Base-by-base conservation (phyloP, 2,113 vertebrate genomes). In the Fulmarus glacialis region DNA sequence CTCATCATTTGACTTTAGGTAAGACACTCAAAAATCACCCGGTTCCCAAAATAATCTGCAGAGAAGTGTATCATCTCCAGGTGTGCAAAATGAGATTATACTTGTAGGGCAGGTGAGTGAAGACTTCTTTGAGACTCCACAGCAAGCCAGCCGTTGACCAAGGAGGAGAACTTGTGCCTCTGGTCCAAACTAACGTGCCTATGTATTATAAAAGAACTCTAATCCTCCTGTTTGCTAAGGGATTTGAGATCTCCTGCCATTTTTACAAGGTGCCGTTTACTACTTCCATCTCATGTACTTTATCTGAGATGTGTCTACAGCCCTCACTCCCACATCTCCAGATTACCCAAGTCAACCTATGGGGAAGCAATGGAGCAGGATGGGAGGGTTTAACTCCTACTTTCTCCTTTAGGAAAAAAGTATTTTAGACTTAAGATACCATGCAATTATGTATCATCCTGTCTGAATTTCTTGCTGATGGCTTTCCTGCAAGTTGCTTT, bases 381-480 rank as follows among this genome's bases (percentile, higher is more conserved):
- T 53, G 34, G 13, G 20, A 62, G 23, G 11, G 8, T 67, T 88
- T 81, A 78, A 48, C 1, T 89, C 29, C 40, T 64, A 9, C 42
- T 63, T 92, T 66, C 38, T 89, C 14, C 29, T 55, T 67, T n/a
- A 70, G 8, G 29, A 34, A 63, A 67, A 38, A 19, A 24, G 3
- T 55, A 40, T 64, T 70, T 87, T 36, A 34, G 50, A 20, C 8
- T 78, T 67, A 47, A 72, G 38, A 19, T 36, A 47, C 23, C 30
- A 36, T 45, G 11, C 14, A 47, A 64, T 11, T 0, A 0, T 60
- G 22, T 64, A 21, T 63, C 10, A 4, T 78, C 14, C 18, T 43
- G 20, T 79, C 23, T 89, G 55, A 75, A 30, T 82, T 85, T 74
- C 38, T 82, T 89, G 18, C 23, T 73, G 58, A 62, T 77, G 63